Base-by-base conservation (phyloP, 1,140 invertebrate genomes). In the Habropoda laboriosa region DNA sequence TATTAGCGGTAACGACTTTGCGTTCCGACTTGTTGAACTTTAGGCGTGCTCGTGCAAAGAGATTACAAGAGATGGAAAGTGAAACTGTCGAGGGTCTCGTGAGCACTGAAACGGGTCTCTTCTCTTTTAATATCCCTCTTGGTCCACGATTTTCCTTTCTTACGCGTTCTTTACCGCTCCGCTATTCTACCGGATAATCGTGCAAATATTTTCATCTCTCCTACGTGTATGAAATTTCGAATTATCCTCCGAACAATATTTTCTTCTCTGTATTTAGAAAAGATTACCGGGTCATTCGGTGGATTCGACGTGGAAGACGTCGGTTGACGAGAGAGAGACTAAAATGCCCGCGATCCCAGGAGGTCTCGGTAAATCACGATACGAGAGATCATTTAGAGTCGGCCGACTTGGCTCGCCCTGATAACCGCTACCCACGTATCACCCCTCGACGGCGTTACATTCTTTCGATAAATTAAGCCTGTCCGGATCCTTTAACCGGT, bases 361-460 rank as follows among this genome's bases (percentile, higher is more conserved):
- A 82, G 79, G 83, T 79, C 79, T 18, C 55, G 57, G 64, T 85
- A 86, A 86, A 86, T 86, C 84, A 82, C 80, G 83, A 86, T 86
- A 85, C 71, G 47, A 55, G 79, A 60, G 61, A 82, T 82, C 83
- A 80, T 80, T 79, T 79, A 35, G 60, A 73, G 74, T 82, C 55
- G 47, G 40, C 79, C 66, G 60, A 60, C 82, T 64, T 61, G 58
- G 57, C 64, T 70, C 35, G 71, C 30, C 49, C 55, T 74, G 84
- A 86, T 86, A 86, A 79, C 55, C 66, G 38, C 83, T 70, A 47
- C 58, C 79, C 70, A 82, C 83, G 53, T 85, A 72, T 85, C 55
- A 78, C 27, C 42, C 64, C 49, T 45, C 51, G 30, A 47, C 55
- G 27, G 30, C 53, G 58, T 73, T 81, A 70, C 72, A 72, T 86